Evolutionary conservation across 2,888 invertebrate genomes (phyloP), one percentile per base, ranked within the genome.

Genomic region (Apodemia duryi): DNA sequence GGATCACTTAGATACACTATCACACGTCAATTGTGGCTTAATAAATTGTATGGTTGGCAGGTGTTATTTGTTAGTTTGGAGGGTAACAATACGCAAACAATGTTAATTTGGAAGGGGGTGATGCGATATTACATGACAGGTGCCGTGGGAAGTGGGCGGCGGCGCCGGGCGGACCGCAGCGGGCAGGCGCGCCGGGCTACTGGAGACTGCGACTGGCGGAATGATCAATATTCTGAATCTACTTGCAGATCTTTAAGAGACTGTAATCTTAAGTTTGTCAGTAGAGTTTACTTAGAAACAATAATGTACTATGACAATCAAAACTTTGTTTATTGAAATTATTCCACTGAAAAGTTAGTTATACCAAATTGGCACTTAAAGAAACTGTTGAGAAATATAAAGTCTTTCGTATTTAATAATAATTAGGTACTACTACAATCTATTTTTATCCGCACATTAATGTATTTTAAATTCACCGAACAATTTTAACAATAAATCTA

Each of bases 61-160:
- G 78, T 76, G 82, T 84, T 86, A 82, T 79, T 80, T 80, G 78
- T 77, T 79, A 73, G 72, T 76, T 75, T 68, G 69, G 66, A 67
- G 68, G 75, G 78, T 82, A 81, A 84, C 83, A 81, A 82, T 82
- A 76, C 77, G 79, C 78, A 85, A 88, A 90, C 85, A 80, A 90
- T 85, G 86, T 85, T 82, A 88, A 90, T 89, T 83, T 76, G 75
- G 76, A 73, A 76, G 75, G 79, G 79, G 76, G 77, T 79, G 81
- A 76, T 78, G 75, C 79, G 80, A 77, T 79, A 79, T 81, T 78
- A 77, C 29, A 68, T 70, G 72, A 68, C 69, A 70, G 69, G 68
- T 70, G 61, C 66, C 64, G 70, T 65, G 64, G 67, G 57, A 63
- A 72, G 69, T 69, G 73, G 72, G 73, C 78, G 78, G 73, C 71